phyloP scores from a whole-genome alignment of 2,113 vertebrate genomes.

The Syngnathoides biaculeatus region DNA sequence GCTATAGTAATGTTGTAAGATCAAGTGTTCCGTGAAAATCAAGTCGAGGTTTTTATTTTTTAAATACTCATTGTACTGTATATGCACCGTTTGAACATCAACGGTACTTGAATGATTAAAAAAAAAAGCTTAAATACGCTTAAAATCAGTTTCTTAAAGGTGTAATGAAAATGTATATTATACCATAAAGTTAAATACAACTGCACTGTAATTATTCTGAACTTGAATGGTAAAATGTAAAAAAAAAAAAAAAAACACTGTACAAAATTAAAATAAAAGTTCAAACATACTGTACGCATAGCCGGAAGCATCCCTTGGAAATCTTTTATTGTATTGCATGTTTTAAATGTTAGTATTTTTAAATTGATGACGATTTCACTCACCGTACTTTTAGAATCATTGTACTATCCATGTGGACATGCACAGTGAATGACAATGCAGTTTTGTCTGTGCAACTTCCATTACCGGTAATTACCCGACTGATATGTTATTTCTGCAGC shows the following conservation, averaged over 20 bases:
- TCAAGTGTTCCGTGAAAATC: neutral
- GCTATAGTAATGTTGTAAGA: neutral
- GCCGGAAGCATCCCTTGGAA: neutral
- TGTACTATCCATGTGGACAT: neutral
- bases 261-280: neutral
- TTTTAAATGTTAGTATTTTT: neutral
- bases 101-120: too few relatives aligned
- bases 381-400: neutral
- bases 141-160: too few relatives aligned
- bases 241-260: neutral
- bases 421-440: neutral
- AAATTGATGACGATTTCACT: neutral
- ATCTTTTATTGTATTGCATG: neutral
- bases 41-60: too few relatives aligned
- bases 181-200: too few relatives aligned
- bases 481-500: constrained; percentile 60
- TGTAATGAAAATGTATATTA: too few relatives aligned
- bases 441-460: neutral
- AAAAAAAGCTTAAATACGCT: too few relatives aligned
- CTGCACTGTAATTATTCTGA: too few relatives aligned
- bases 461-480: neutral
- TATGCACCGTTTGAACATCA: too few relatives aligned
- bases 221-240: neutral
- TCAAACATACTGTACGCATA: neutral
- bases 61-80: too few relatives aligned